Percentiles rank a stretch among this genome's conserved stretches.
Evolutionary conservation across 2,888 invertebrate species (phyloP).

Genomic region (Lycocerus yunnanus): DNA sequence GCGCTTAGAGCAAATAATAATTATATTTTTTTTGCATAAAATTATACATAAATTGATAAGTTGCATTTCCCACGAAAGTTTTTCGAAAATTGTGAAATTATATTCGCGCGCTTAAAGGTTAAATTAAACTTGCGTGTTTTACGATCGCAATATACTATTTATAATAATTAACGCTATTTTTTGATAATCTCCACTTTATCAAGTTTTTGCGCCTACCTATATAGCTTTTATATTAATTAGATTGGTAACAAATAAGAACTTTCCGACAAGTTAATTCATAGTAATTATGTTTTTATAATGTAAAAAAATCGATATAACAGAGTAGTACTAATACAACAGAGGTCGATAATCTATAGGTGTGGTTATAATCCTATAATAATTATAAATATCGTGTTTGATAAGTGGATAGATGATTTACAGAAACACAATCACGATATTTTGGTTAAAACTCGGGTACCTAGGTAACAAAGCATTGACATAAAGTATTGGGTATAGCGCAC

Average conservation of each 20-base stretch:
- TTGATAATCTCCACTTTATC: not conserved
- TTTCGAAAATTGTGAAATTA: not conserved
- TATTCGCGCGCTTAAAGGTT: not conserved
- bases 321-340: not conserved
- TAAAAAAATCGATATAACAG: not conserved
- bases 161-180: not conserved
- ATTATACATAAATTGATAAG: too few species aligned
- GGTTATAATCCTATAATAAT: not conserved
- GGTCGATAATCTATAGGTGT: not conserved
- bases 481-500: too few species aligned
- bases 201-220: not conserved
- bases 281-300: not conserved
- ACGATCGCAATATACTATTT: not conserved
- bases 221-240: not conserved
- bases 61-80: not conserved
- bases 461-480: not conserved
- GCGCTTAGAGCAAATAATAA: too few species aligned
- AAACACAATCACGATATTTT: not conserved
- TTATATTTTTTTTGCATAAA: too few species aligned
- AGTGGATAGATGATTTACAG: not conserved
- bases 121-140: not conserved
- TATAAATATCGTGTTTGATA: not conserved
- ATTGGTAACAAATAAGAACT: not conserved
- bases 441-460: not conserved
- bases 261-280: not conserved